Base-by-base conservation (phyloP, 1,140 invertebrate species). In the Hylyphantes graminicola region DNA sequence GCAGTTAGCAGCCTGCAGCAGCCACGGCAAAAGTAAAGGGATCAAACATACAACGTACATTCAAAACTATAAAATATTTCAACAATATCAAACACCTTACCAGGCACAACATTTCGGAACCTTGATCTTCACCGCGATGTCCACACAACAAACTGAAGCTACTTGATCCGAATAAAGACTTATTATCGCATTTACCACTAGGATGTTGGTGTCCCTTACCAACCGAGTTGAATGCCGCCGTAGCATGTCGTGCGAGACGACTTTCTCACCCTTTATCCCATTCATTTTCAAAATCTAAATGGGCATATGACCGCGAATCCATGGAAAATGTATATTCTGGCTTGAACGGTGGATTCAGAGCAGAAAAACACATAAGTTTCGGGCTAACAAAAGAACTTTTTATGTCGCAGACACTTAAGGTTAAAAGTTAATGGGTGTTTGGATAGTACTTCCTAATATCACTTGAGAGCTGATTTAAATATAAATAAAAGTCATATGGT, bases 321-420 rank as follows among this genome's bases (percentile, higher is more conserved):
- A 9, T 13, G n/a, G 50, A 11, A 51, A 13, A 11, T 12, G n/a
- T 11, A 11, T 3, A 59, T 5, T 51, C n/a, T 70, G 51, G 17
- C 50, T 70, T 70, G 50, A 35, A 35, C 19, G n/a, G 51, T 51
- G 68, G 50, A 70, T 70, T 70, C 68, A 70, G 68, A 70, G 68
- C 68, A 51, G 54, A 48, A 70, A 70, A 70, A 35, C 35, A 35
- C 35, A 35, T 35, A 35, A 35, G 35, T 35, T 35, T 35, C 5
- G 35, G 35, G 35, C 35, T 35, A 35, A 35, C 35, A 35, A 35
- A 35, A 35, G 35, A 35, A 35, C 35, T 35, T 35, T 35, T 35
- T 35, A 35, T 35, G 35, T 5, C 35, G 35, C 35, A 35, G 35
- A 35, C 35, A 35, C 5, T 35, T 35, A 35, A 35, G 35, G 35